A percentile compares a stretch with the other conserved stretches of the same genome.
Conservation (phyloP, 2,888 invertebrate genomes). For the Chouioia cunea region DNA sequence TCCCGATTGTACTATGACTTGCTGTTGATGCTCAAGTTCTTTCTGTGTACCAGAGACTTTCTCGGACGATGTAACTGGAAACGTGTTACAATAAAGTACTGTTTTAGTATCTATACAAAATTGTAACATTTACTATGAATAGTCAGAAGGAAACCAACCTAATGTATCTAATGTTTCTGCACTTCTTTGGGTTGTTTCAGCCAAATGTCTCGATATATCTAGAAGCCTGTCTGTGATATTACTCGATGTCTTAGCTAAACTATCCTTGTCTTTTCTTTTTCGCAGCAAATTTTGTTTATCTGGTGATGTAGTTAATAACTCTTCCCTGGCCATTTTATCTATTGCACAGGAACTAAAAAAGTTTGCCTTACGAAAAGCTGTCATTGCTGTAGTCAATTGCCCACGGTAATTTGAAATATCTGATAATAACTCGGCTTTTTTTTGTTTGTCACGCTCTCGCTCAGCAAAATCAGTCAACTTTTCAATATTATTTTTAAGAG, state of each 20-base stretch:
- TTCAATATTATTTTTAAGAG: constrained; percentile 79
- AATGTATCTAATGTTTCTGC: constrained; percentile 87
- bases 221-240: constrained; percentile 88
- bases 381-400: constrained; percentile 79
- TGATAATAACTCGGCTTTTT: constrained; percentile 73
- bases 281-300: constrained; percentile 75
- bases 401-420: constrained; percentile 80
- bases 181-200: constrained; percentile 89
- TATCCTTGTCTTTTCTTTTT: constrained; percentile 77
- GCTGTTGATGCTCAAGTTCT: constrained; percentile 88
- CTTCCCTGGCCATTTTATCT: constrained; percentile 81
- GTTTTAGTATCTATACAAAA: constrained; percentile 9
- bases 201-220: constrained; percentile 86
- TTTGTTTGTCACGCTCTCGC: constrained; percentile 71
- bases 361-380: constrained; percentile 85
- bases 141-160: constrained; percentile 61
- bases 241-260: constrained; percentile 77
- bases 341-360: constrained; percentile 83
- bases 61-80: constrained; percentile 70
- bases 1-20: constrained; percentile 89
- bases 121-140: constrained; percentile 18
- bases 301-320: constrained; percentile 73
- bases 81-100: neutral
- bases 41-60: constrained; percentile 77
- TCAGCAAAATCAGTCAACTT: constrained; percentile 76